Percentiles rank a stretch among this genome's conserved stretches.
Conservation (phyloP, 2,113 vertebrate species). For the Pundamilia nyererei region DNA sequence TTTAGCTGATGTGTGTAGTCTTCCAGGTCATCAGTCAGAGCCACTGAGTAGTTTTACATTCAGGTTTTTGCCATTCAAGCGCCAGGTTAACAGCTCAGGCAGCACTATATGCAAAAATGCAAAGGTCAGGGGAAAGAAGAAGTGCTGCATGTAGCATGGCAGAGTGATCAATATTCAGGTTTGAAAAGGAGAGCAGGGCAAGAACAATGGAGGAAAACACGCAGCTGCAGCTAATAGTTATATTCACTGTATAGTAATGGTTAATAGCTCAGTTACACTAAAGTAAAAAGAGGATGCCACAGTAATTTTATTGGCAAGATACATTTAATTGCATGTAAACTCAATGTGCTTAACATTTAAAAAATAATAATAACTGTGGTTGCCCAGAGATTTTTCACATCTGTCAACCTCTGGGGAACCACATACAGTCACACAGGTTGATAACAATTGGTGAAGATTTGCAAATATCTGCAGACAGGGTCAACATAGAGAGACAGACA, state of each 20-base stretch:
- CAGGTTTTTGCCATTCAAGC: not conserved
- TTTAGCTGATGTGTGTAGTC: not conserved
- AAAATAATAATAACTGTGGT: not conserved
- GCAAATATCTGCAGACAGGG: not conserved
- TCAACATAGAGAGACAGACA: not conserved
- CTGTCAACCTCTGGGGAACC: not conserved
- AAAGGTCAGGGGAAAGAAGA: not conserved
- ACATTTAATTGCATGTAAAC: not conserved
- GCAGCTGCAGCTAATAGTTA: not conserved
- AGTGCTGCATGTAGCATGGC: not conserved
- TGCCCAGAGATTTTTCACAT: not conserved
- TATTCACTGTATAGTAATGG: not conserved
- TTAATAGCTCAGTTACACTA: not conserved
- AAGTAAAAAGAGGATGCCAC: not conserved
- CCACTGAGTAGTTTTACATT: not conserved
- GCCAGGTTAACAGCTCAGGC: not conserved
- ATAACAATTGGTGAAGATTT: not conserved
- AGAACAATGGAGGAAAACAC: not conserved
- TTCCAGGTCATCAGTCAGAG: not conserved
- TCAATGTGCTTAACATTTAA: not conserved
- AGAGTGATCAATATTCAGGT: not conserved
- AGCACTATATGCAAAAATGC: not conserved
- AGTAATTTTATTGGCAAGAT: not conserved
- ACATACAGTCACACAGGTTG: not conserved
- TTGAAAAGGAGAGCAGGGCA: not conserved